Evolutionary conservation across 2,888 invertebrate species (phyloP).

Genomic region (Synergus umbraculus): DNA sequence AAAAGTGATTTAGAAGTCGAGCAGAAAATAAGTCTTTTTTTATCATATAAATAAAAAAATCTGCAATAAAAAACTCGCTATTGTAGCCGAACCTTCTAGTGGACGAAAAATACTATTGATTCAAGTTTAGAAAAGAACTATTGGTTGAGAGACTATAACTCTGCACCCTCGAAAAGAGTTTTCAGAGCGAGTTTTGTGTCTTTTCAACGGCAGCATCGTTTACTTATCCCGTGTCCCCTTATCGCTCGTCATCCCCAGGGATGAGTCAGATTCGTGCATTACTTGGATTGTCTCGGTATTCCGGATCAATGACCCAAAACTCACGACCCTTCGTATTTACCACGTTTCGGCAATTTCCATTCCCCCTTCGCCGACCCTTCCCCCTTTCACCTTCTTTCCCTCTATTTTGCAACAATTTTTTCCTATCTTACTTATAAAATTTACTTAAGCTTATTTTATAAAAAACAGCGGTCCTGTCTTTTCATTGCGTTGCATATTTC

Average conservation of each 20-base stretch:
- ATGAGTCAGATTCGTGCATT: constrained; percentile 56
- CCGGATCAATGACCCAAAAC: constrained; percentile 56
- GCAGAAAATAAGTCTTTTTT: background rate
- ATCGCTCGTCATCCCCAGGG: constrained; percentile 46
- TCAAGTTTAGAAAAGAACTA: background rate
- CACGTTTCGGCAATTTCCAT: constrained; percentile 52
- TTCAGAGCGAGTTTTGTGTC: constrained; percentile 36
- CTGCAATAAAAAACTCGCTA: background rate
- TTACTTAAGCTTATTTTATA: background rate
- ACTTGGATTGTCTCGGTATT: constrained; percentile 49
- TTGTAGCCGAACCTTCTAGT: background rate
- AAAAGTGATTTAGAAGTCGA: no score
- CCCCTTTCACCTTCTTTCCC: constrained; percentile 42
- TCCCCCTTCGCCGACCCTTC: constrained; percentile 24
- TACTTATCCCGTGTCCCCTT: constrained; percentile 24
- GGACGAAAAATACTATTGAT: constrained; percentile 2
- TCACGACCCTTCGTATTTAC: constrained; percentile 54
- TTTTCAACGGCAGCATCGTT: constrained; percentile 56
- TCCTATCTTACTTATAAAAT: background rate
- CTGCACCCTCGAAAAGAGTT: constrained; percentile 29
- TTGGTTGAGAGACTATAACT: constrained; percentile 4
- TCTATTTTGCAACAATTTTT: background rate
- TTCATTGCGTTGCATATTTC: background rate
- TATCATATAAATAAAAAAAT: background rate
- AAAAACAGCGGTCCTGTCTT: background rate